These are phyloP conservation scores for Porites divaricata DNA, from an alignment of 92 coral and sea anemone species.

Conservation along the genomic window DNA sequence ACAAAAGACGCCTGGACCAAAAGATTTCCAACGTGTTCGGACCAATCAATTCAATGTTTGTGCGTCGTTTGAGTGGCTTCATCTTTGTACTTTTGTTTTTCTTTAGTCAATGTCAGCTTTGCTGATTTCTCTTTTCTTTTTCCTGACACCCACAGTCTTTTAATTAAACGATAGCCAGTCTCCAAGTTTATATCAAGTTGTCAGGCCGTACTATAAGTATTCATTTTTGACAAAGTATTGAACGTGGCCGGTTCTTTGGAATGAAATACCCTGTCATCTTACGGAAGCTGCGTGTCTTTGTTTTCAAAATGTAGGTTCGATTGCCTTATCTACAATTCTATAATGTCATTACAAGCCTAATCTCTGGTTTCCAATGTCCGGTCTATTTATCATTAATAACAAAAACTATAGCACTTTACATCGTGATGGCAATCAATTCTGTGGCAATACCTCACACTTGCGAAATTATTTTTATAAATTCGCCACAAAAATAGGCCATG, in stretches of 20 bases:
- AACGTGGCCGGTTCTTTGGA: constrained; percentile 18
- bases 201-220: not conserved
- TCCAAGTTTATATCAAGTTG: constrained; percentile 15
- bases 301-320: not conserved
- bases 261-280: not conserved
- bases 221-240: constrained; percentile 20
- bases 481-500: not conserved
- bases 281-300: constrained; percentile 8
- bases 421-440: not conserved
- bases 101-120: constrained; percentile 14
- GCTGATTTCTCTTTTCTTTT: not conserved
- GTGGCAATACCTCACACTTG: not conserved
- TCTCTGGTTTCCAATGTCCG: constrained; percentile 10
- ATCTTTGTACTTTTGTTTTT: not conserved
- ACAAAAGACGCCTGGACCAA: not conserved
- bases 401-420: not conserved
- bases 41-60: constrained; percentile 1
- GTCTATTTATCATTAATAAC: not conserved
- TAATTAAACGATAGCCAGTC: constrained; percentile 27
- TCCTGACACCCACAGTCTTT: not conserved
- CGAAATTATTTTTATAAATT: not conserved
- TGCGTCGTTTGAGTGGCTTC: not conserved
- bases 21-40: not conserved
- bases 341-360: not conserved
- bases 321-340: too few relatives aligned